Evolutionary conservation across 2,113 vertebrate genomes (phyloP).

Genomic region (Anarhynchus alexandrinus): DNA sequence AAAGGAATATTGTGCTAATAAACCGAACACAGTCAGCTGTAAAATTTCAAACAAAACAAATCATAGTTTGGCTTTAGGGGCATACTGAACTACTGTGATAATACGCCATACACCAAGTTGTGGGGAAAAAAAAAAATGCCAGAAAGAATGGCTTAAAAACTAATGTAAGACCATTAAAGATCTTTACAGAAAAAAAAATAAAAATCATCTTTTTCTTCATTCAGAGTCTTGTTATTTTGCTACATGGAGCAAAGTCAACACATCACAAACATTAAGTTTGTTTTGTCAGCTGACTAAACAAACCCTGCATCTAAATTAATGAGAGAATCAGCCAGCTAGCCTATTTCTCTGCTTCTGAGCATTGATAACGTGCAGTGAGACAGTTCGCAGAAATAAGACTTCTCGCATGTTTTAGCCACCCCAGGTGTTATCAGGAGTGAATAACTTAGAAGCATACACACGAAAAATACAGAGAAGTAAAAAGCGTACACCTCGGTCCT

Average conservation of each 20-base stretch:
- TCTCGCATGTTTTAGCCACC: neutral
- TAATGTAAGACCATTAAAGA: neutral
- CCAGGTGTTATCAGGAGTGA: neutral
- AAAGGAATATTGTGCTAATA: neutral
- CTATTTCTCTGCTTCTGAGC: neutral
- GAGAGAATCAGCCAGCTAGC: neutral
- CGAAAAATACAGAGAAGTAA: neutral
- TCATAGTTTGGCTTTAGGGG: neutral
- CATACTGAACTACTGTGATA: neutral
- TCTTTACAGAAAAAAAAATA: neutral
- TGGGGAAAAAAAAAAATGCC: neutral
- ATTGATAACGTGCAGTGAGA: neutral
- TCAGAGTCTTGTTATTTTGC: neutral
- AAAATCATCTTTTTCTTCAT: neutral
- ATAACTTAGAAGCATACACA: neutral
- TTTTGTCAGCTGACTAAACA: neutral
- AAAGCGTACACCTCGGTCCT: neutral
- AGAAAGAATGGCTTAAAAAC: neutral
- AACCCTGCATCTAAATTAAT: neutral
- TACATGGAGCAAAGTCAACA: neutral
- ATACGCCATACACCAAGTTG: neutral
- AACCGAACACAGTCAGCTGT: neutral
- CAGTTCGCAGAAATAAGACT: neutral
- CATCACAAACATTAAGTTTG: neutral
- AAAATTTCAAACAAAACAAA: constrained; percentile 1